Evolutionary conservation across 2,888 invertebrate species (phyloP), one percentile per base, ranked within the genome.

Genomic region (Meghimatium bilineatum): DNA sequence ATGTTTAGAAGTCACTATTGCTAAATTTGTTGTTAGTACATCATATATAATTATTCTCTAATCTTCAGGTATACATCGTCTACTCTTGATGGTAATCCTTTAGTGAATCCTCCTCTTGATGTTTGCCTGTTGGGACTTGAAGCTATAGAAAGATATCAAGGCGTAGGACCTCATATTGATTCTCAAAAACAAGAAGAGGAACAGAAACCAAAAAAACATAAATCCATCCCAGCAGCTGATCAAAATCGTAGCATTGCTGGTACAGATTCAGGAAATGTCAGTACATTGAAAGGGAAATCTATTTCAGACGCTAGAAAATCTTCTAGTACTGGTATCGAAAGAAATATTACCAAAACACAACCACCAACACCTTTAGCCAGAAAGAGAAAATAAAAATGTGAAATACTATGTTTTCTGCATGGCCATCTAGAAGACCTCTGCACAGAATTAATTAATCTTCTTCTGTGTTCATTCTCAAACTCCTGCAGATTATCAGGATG

Each of bases 21-120:
- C 49, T 49, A 49, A 12, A 49, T 12, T 12, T 49, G 8, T 17
- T 49, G 49, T 49, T 17, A 49, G 17, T 49, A 49, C 49, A 49
- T 49, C 49, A 49, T 49, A 56, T 56, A 56, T 12, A 56, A 63
- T 63, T 63, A 1, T 12, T 63, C 12, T 63, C 12, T 63, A 0
- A 36, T 78, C 52, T 80, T 85, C 72, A 84, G 89, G 14, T 91
- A 92, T 87, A 92, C 91, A 2, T 91, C 92, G 1, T 91, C 93
- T 1, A 88, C 91, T 20, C 87, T 92, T 23, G 93, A 93, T 85
- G 92, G 90, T 6, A 93, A 93, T 85, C 93, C 93, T 0, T 85
- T 93, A 34, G 80, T 87, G 10, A 89, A 90, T 67, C 93, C 93
- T 0, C 93, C 93, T 0, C 80, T 93, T n/a, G 92, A 93, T 66